Base-by-base conservation (phyloP, 64 coral and sea anemone genomes). In the Montipora sp. region DNA sequence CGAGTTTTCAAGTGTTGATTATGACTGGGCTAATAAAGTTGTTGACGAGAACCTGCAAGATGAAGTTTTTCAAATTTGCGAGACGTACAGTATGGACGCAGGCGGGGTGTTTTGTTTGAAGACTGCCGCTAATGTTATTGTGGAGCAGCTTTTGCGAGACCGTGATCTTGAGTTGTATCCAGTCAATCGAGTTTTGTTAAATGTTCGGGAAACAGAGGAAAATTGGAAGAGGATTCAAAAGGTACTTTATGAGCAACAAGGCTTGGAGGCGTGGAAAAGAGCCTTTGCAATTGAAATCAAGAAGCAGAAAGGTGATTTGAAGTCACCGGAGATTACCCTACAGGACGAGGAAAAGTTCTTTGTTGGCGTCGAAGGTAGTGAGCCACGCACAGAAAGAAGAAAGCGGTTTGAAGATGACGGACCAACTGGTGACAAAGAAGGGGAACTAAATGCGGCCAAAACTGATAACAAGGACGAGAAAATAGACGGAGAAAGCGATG, bases 131-230 rank as follows among this genome's bases (percentile, higher is more conserved):
- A 59, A 77, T 78, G 65, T 57, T 23, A 94, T 96, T 76, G 20
- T 53, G 24, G 19, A n/a, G 8, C 60, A 78, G 22, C 92, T 94
- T 55, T 77, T 79, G 23, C 19, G 51, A 11, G 75, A 80, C 24
- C 53, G 22, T 44, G 46, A 55, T 2, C 46, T 57, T 15, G 68
- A 77, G 2, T 77, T 87, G 21, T 53, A 61, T 45, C 67, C 14
- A 24, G 75, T 71, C 59, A 75, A 53, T 24, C 88, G 86, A 63
- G 95, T 96, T 49, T 87, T 96, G 16, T 46, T 96, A 55, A 96
- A 93, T 66, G 61, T 83, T 27, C 75, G 81, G 44, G 95, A 94
- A 51, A 78, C 93, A 20, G 73, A 73, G 21, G 48, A 83, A 22
- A 51, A 43, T 18, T 90, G 92, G 92, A 78, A 77, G 46, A 67